Evolutionary conservation across 2,888 invertebrate species (phyloP).

Genomic region (Scaptomyza parva): DNA sequence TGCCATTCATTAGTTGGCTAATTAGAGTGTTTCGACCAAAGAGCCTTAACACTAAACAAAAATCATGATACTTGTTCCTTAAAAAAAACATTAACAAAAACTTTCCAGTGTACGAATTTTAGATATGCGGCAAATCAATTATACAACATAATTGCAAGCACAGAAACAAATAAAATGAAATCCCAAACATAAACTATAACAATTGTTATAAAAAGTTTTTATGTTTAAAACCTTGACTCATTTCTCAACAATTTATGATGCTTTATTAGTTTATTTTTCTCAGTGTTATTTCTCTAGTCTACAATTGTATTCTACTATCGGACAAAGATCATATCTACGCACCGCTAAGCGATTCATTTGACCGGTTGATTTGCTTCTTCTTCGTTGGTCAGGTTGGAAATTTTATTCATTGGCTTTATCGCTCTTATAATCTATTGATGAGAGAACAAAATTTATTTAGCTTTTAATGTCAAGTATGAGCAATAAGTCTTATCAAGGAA

Average conservation of each 20-base stretch:
- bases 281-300: neutral
- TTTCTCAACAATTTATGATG: no score
- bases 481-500: neutral
- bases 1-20: constrained; percentile 25
- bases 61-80: neutral
- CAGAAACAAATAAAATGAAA: no score
- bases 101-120: no score
- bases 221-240: no score
- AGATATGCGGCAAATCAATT: no score
- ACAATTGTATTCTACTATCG: neutral
- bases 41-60: constrained; percentile 14
- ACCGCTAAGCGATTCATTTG: neutral
- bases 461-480: neutral
- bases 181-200: no score
- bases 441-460: neutral
- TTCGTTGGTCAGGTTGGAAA: neutral
- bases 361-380: neutral
- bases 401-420: constrained; percentile 6
- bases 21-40: constrained; percentile 21
- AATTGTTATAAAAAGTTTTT: no score
- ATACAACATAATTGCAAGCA: no score
- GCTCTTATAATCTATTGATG: neutral
- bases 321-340: neutral
- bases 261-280: no score
- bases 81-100: no score